Evolutionary conservation across 2,797 vertebrate genomes (phyloP).

Genomic region (Chaenodraco wilsoni): DNA sequence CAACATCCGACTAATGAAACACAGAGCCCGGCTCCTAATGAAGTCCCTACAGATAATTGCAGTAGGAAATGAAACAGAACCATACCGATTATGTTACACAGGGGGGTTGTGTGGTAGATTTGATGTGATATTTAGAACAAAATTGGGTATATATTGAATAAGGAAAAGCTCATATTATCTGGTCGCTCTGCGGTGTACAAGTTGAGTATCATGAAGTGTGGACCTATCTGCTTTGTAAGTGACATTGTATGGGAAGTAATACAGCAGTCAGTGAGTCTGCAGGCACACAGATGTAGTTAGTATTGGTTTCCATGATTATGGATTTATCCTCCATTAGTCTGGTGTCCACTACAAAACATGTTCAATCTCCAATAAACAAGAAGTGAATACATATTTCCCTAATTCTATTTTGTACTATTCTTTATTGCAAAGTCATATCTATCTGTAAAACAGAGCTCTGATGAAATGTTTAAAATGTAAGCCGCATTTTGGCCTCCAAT

Average conservation of each 20-base stretch:
- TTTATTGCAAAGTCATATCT: not conserved
- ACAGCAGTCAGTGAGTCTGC: constrained; percentile 16
- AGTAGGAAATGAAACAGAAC: constrained; percentile 18
- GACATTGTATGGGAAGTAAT: not conserved
- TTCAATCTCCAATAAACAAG: constrained; percentile 5
- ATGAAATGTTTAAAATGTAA: not conserved
- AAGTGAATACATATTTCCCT: not conserved
- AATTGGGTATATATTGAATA: constrained; percentile 26
- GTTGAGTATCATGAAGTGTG: not conserved
- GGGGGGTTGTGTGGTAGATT: constrained; percentile 1
- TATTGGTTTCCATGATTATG: not conserved
- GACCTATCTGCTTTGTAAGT: not conserved
- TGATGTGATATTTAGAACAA: constrained; percentile 26
- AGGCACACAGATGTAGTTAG: not conserved
- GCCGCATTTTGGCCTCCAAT: not conserved
- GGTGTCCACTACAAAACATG: not conserved
- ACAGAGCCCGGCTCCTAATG: constrained; percentile 33
- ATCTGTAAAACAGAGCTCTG: not conserved
- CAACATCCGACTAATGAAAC: constrained; percentile 31
- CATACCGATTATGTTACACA: constrained; percentile 22
- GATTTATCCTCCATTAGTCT: not conserved
- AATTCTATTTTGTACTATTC: not conserved
- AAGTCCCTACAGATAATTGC: constrained; percentile 44
- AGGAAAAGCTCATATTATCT: constrained; percentile 6
- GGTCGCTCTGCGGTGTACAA: not conserved